A percentile compares a stretch with the other conserved stretches of the same genome.
Evolutionary conservation across 2,888 invertebrate genomes (phyloP).

Genomic region (Junonia oenone): DNA sequence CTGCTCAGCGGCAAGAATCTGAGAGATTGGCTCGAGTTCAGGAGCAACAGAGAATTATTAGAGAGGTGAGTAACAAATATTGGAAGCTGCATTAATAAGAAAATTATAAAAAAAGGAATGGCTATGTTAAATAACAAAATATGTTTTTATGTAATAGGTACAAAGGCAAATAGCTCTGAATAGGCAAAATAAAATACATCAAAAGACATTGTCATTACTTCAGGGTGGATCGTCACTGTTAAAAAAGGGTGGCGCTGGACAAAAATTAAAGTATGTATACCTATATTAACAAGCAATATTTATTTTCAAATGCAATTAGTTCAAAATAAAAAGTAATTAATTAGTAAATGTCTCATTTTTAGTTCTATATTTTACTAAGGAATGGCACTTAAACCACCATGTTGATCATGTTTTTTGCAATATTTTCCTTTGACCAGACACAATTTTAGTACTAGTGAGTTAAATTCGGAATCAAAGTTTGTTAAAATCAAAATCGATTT

Average conservation of each 20-base stretch:
- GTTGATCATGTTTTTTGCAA: too few species aligned
- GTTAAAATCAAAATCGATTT: too few species aligned
- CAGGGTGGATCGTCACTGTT: conserved; percentile 83
- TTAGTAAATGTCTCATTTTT: too few species aligned
- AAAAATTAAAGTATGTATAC: conserved; percentile 65
- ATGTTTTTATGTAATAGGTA: conserved; percentile 56
- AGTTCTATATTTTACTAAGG: too few species aligned
- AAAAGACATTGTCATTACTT: conserved; percentile 84
- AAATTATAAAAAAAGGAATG: background rate
- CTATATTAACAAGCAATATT: background rate
- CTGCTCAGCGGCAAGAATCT: conserved; percentile 95
- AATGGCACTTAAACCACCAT: too few species aligned
- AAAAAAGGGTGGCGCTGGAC: conserved; percentile 61
- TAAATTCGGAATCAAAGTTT: too few species aligned
- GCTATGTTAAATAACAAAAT: background rate
- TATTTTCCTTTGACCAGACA: too few species aligned
- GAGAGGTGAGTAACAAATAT: conserved; percentile 75
- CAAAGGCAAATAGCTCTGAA: conserved; percentile 89
- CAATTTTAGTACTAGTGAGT: too few species aligned
- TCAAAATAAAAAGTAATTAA: too few species aligned
- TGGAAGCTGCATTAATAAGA: background rate
- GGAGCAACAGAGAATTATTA: conserved; percentile 89
- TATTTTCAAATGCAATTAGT: too few species aligned
- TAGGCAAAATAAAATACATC: conserved; percentile 84
- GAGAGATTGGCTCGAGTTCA: conserved; percentile 91